Evolutionary conservation across 2,888 invertebrate genomes (phyloP), one percentile per base, ranked within the genome.

Genomic region (Oasisia sp.): DNA sequence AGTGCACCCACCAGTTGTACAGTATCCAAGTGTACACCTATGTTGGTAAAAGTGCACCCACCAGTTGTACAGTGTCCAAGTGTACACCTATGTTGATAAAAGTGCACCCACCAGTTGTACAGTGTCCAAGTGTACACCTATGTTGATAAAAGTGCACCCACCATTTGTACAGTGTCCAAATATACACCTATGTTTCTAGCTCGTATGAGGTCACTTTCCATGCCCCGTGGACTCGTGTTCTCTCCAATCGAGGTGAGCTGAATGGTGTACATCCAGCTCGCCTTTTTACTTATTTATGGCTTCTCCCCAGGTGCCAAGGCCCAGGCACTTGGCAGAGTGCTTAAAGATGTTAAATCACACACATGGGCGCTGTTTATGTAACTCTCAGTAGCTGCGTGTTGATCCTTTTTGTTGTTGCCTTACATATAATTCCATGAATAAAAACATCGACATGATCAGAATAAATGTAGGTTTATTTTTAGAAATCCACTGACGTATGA

Each of bases 251-350:
- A 74, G 74, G n/a, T n/a, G 27, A 74, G 74, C 74, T 19, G 74
- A 27, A 27, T n/a, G 27, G 19, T 74, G 74, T 74, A 74, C 19
- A 74, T n/a, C 74, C 27, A n/a, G 50, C 50, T 50, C 9, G 74
- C 74, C 74, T 74, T 74, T 74, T 74, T 74, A 74, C n/a, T 74
- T 74, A 74, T 74, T 74, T 74, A 74, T 74, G 74, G 74, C 74
- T 74, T 74, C 3, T 74, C 74, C 74, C 74, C 74, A 74, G 74
- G 74, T 19, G 74, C 74, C 74, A n/a, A 7, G 4, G 19, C 74
- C 74, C 74, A 74, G 74, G 74, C 27, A 74, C 74, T 74, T 74
- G 74, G 74, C 14, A 27, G 74, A 74, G 74, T 74, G 74, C 74
- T 74, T 74, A n/a, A 74, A 74, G 74, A 74, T 74, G 74, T 74